Conservation (phyloP, 2,888 invertebrate species). For the Hanleya hanleyi region DNA sequence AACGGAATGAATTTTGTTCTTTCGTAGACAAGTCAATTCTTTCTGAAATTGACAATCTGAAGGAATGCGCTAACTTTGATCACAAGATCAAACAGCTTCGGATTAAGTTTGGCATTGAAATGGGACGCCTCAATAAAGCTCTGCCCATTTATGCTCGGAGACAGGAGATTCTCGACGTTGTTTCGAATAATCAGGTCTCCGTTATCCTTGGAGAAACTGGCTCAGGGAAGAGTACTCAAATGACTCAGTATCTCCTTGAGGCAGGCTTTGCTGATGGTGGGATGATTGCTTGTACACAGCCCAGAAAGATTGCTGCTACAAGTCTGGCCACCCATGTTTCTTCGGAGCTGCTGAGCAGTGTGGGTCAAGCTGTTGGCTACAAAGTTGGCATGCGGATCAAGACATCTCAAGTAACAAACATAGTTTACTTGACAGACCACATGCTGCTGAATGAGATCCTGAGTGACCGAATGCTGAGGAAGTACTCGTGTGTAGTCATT, state of each 20-base stretch:
- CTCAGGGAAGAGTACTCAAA: slow-evolving; percentile 73
- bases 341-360: slow-evolving; percentile 57
- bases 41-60: not conserved
- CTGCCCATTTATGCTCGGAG: slow-evolving; percentile 67
- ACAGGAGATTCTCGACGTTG: slow-evolving; percentile 50
- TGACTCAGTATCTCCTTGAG: slow-evolving; percentile 69
- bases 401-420: slow-evolving; percentile 49
- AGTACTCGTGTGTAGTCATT: slow-evolving; percentile 64
- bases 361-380: slow-evolving; percentile 66
- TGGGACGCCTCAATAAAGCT: slow-evolving; percentile 42
- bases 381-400: slow-evolving; percentile 59
- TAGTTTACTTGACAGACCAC: slow-evolving; percentile 71
- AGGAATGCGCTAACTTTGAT: not conserved
- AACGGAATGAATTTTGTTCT: slow-evolving; percentile 45
- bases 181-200: slow-evolving; percentile 58
- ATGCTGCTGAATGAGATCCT: slow-evolving; percentile 68
- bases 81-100: not conserved
- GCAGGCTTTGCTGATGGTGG: slow-evolving; percentile 52
- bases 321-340: slow-evolving; percentile 70
- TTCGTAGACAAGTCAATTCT: slow-evolving; percentile 28
- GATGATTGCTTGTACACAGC: slow-evolving; percentile 71
- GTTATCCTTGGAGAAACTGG: slow-evolving; percentile 72
- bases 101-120: slow-evolving; percentile 50
- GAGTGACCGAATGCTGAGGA: slow-evolving; percentile 50
- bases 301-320: slow-evolving; percentile 72